Percentiles rank a stretch among this genome's conserved stretches.
Evolutionary conservation across 2,888 invertebrate species (phyloP).

Genomic region (Drosophila austrosaltans): DNA sequence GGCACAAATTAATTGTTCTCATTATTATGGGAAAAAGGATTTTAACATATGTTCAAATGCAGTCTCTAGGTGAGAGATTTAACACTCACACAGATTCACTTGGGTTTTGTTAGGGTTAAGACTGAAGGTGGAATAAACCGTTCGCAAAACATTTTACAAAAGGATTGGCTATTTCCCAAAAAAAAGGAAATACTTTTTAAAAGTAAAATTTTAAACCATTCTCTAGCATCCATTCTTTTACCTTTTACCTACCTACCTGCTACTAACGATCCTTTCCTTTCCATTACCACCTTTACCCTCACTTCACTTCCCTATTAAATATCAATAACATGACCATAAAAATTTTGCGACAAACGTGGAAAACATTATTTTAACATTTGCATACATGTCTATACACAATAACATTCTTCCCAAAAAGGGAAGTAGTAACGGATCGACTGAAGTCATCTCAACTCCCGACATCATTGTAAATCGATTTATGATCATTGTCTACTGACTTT

Average conservation of each 20-base stretch:
- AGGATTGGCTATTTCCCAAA: not conserved
- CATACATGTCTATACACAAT: conserved; percentile 24
- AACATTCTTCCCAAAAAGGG: not conserved
- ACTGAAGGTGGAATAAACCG: not conserved
- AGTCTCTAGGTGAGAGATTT: conserved; percentile 6
- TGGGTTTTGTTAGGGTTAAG: not conserved
- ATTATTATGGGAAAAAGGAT: conserved; percentile 47
- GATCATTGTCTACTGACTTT: conserved; percentile 63
- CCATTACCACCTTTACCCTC: conserved; percentile 40
- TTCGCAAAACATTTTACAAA: too few relatives aligned
- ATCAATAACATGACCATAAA: conserved; percentile 64
- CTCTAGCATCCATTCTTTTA: too few relatives aligned
- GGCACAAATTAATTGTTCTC: conserved; percentile 65
- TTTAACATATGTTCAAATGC: conserved; percentile 35
- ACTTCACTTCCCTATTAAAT: conserved; percentile 53
- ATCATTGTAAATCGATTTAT: conserved; percentile 46
- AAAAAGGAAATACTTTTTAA: not conserved
- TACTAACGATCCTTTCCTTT: not conserved
- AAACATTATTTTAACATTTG: conserved; percentile 66
- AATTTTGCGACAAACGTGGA: conserved; percentile 51
- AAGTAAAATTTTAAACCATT: not conserved
- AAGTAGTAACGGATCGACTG: not conserved
- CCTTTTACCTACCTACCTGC: not conserved
- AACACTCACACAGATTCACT: not conserved
- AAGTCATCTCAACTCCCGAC: not conserved